Evolutionary conservation across 2,113 vertebrate genomes (phyloP).

Genomic region (Megalops atlanticus): DNA sequence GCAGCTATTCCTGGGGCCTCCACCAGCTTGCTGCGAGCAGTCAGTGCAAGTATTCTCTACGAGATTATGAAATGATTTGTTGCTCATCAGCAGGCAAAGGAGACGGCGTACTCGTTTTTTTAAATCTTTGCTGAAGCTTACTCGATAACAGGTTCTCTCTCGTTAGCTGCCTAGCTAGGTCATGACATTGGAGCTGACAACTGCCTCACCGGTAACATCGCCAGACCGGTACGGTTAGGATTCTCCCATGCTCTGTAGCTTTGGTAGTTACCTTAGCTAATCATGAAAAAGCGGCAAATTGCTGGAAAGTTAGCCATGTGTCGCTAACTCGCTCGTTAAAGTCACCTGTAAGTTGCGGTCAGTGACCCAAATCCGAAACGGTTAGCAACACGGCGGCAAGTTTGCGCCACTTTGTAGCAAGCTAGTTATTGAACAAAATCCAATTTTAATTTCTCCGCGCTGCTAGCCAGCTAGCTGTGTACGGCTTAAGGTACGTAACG

Average conservation of each 20-base stretch:
- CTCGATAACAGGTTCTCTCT: too few relatives aligned
- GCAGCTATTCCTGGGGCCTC: slow-evolving; percentile 22
- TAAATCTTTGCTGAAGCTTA: background rate
- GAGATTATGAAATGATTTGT: background rate
- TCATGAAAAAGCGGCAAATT: background rate
- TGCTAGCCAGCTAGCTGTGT: background rate
- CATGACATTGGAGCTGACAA: slow-evolving; percentile 19
- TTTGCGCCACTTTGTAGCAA: background rate
- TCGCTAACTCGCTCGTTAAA: too few relatives aligned
- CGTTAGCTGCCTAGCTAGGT: background rate
- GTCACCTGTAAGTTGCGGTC: too few relatives aligned
- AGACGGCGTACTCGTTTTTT: too few relatives aligned
- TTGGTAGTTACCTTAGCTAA: too few relatives aligned
- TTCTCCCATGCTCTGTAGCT: too few relatives aligned
- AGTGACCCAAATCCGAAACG: background rate
- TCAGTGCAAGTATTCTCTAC: background rate
- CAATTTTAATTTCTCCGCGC: background rate
- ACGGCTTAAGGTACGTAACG: too few relatives aligned
- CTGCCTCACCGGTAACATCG: background rate
- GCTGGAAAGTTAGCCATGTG: background rate
- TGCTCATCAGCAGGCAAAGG: background rate
- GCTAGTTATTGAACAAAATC: background rate
- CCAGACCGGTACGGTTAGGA: background rate
- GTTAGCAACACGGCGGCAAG: too few relatives aligned
- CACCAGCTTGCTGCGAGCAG: background rate